phyloP scores from a whole-genome alignment of 64 coral and sea anemone species.

The Pocillopora damicornis region DNA sequence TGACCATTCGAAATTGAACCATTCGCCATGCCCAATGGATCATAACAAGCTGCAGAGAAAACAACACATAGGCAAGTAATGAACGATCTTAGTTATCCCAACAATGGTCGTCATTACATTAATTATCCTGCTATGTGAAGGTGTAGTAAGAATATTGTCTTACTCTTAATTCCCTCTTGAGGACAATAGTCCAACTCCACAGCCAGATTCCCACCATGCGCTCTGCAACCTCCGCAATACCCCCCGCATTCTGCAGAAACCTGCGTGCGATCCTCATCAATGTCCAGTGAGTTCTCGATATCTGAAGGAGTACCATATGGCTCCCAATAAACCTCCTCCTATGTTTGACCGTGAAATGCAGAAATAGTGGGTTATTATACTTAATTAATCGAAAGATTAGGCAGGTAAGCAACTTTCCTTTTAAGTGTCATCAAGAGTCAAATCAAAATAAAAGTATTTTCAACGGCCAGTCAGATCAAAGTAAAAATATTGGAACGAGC shows the following conservation, averaged over 20 bases:
- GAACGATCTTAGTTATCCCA: background rate
- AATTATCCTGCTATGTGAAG: too few species aligned
- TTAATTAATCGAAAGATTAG: background rate
- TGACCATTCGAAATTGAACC: constrained; percentile 19
- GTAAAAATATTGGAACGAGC: too few species aligned
- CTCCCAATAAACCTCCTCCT: constrained; percentile 76
- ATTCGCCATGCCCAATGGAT: constrained; percentile 57
- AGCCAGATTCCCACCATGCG: constrained; percentile 41
- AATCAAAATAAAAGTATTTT: too few species aligned
- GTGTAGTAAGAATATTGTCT: background rate
- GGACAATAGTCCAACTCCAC: constrained; percentile 60
- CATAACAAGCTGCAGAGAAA: constrained; percentile 37
- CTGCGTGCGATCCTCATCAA: constrained; percentile 38
- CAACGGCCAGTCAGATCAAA: too few species aligned
- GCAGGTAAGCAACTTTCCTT: too few species aligned
- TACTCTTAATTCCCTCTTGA: constrained; percentile 73
- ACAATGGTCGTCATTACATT: too few species aligned
- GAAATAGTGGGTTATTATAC: too few species aligned
- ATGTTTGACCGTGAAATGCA: background rate
- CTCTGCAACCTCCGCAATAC: constrained; percentile 72
- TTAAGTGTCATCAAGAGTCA: too few species aligned
- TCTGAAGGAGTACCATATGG: constrained; percentile 57
- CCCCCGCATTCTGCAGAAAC: constrained; percentile 73
- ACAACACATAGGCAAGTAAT: background rate
- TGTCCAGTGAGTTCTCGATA: constrained; percentile 61